A percentile compares a stretch with the other conserved stretches of the same genome.
phyloP scores from a whole-genome alignment of 2,113 vertebrate species.

The Lamprotornis superbus region DNA sequence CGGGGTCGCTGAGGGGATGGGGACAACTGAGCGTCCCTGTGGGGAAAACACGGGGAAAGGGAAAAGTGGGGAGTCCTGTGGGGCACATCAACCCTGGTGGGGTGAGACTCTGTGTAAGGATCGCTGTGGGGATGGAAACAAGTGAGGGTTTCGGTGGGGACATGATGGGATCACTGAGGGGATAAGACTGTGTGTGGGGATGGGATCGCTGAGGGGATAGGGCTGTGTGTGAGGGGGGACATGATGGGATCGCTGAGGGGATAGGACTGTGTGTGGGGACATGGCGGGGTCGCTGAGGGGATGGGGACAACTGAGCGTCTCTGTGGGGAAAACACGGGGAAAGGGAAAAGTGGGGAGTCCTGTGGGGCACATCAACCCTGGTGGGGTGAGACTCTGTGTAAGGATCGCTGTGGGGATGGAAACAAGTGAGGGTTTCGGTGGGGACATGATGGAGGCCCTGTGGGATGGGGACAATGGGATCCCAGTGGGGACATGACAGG shows the following conservation, averaged over 20 bases:
- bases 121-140: background rate
- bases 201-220: background rate
- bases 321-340: background rate
- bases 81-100: background rate
- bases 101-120: background rate
- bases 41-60: background rate
- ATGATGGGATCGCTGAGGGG: background rate
- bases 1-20: background rate
- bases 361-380: background rate
- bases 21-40: background rate
- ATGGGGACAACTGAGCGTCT: background rate
- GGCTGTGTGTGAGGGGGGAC: background rate
- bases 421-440: background rate
- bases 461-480: background rate
- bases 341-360: no score
- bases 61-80: background rate
- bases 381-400: background rate
- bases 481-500: accelerated
- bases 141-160: background rate
- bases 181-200: background rate
- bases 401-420: background rate
- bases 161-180: background rate
- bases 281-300: background rate
- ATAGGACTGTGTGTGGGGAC: background rate
- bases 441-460: background rate